Base-by-base conservation (phyloP, 2,113 vertebrate genomes). In the Onychostoma macrolepis region DNA sequence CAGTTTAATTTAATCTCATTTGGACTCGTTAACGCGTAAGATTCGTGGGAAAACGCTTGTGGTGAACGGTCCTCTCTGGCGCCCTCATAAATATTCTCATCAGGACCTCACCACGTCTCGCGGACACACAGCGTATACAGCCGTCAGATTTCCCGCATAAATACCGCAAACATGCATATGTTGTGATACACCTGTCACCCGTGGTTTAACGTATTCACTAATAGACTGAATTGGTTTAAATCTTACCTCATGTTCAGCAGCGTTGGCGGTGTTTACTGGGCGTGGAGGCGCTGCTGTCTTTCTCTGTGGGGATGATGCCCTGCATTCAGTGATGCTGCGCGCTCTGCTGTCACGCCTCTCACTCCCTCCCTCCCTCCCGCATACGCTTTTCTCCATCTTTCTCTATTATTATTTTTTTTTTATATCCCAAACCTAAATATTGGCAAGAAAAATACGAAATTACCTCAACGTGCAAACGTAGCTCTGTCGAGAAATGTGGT, bases 11-110 rank as follows among this genome's bases (percentile, higher is more conserved):
- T 69, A 30, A 82, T 82, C 80, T 4, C 21, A 50, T 50, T 71
- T 33, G 26, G 3, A 11, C 50, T 24, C 63, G 43, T 33, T 48
- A 69, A 33, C 30, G 21, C 11, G 26, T 83, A 30, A 84, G n/a
- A 26, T 65, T 5, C 65, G 19, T 48, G 33, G 69, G 50, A 53
- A 63, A 53, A 80, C 30, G 48, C 36, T 77, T 56, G 36, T 10
- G 65, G 72, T 71, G 33, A 69, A 33, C 63, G 72, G 28, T 17
- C 38, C 11, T 80, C 78, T 83, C 75, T n/a, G 36, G 28, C 45
- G 71, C 26, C 43, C 89, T 90, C 86, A 90, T 90, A 80, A 87
- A 87, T 87, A 90, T 90, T 90, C 87, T 80, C 80, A 53, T 90
- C 89, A 90, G 87, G 41, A 86, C 86, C 74, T 82, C 43, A 53